Evolutionary conservation across 2,888 invertebrate genomes (phyloP), one percentile per base, ranked within the genome.

Genomic region (Nomada lathburiana): DNA sequence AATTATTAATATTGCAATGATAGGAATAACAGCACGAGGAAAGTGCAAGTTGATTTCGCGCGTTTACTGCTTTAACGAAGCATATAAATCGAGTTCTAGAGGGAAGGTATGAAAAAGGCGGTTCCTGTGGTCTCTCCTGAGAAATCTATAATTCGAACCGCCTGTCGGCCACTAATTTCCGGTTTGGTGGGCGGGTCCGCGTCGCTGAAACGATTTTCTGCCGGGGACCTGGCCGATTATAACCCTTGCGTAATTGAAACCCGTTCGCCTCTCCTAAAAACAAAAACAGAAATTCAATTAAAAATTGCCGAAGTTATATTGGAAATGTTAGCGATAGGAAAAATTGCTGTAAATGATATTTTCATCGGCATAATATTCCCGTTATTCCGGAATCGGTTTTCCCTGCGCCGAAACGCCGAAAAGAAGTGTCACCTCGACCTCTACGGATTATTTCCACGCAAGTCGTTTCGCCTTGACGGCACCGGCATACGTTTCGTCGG

Each of bases 121-220:
- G 65, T 77, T 71, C 63, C 36, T 60, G 53, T 50, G 36, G 72
- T 36, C 75, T 76, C 80, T 84, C 86, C 84, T 65, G 59, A 79
- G 88, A 87, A 86, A 88, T 88, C 88, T 88, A 88, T 89, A 90
- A 90, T 88, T 88, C 75, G 83, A 82, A 83, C 84, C 88, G 88
- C 87, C 86, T 89, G 88, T 90, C 88, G 87, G 79, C 88, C 84
- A 84, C 85, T 85, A 90, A 90, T 90, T 90, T 90, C 89, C 90
- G 87, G 89, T 86, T 78, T 29, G 23, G 44, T 52, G 68, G 83
- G 79, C 88, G 87, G 36, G 18, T 29, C 50, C 47, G 50, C 9
- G 47, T 10, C 20, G 50, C 60, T 36, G 50, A 20, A 60, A 60
- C 23, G 55, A n/a, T 44, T 69, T 55, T 29, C 36, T 57, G 26